These are phyloP conservation scores for Caenorhabditis auriculariae DNA, from an alignment of 2,888 invertebrate genomes.

Conservation along the genomic window DNA sequence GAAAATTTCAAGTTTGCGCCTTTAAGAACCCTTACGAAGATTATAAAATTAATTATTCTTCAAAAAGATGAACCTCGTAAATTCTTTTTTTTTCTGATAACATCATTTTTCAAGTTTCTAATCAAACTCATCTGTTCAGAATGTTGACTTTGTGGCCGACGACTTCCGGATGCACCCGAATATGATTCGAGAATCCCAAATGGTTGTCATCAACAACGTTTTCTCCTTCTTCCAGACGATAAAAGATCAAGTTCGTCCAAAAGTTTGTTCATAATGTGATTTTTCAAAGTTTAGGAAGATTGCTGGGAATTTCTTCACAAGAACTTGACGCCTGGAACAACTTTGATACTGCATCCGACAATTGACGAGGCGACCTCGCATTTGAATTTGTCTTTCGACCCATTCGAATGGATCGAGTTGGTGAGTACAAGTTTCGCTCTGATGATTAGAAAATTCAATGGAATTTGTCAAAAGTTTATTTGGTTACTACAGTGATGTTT, in stretches of 20 bases:
- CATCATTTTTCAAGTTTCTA: conserved; percentile 1
- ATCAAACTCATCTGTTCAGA: conserved; percentile 11
- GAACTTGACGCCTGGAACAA: conserved; percentile 31
- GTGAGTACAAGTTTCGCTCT: conserved; percentile 15
- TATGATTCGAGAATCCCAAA: conserved; percentile 70
- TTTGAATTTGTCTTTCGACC: conserved; percentile 41
- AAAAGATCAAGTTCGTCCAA: conserved; percentile 68
- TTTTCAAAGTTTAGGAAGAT: conserved; percentile 12
- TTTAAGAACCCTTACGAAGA: background rate
- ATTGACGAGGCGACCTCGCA: conserved; percentile 38
- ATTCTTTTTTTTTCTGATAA: background rate
- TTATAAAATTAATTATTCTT: too few relatives aligned
- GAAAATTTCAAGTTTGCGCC: background rate
- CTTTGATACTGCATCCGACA: conserved; percentile 49
- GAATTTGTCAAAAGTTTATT: background rate
- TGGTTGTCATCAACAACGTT: conserved; percentile 74
- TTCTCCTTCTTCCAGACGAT: conserved; percentile 74
- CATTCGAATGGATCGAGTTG: conserved; percentile 46
- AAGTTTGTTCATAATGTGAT: background rate
- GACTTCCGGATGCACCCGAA: conserved; percentile 71
- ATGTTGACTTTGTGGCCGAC: conserved; percentile 66
- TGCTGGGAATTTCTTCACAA: conserved; percentile 43
- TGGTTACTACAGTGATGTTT: too few relatives aligned
- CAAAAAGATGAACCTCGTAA: too few relatives aligned
- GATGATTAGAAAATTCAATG: background rate